phyloP scores from a whole-genome alignment of 1,140 invertebrate genomes.

The Plectus sambesii region DNA sequence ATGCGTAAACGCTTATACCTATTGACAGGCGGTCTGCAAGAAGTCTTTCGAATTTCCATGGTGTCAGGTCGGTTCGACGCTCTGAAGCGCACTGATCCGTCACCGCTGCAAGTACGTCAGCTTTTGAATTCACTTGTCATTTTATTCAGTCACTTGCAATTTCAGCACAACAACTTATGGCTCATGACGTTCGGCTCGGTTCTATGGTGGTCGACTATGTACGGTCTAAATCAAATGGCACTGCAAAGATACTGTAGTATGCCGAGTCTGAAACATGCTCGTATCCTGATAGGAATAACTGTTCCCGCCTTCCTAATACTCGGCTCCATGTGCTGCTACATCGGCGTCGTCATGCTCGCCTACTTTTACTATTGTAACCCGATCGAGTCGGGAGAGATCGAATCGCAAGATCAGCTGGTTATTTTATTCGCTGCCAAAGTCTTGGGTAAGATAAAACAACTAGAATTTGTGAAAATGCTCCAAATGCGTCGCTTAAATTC shows the following conservation, averaged over 20 bases:
- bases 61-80: too few relatives aligned
- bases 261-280: neutral
- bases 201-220: slow-evolving; percentile 46
- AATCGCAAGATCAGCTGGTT: slow-evolving; percentile 3
- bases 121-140: neutral
- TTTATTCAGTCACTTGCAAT: too few relatives aligned
- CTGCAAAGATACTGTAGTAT: slow-evolving; percentile 9
- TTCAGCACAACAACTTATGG: slow-evolving; percentile 9
- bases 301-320: slow-evolving; percentile 1
- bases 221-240: slow-evolving; percentile 8
- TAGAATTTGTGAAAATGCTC: too few relatives aligned
- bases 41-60: too few relatives aligned
- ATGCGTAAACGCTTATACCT: too few relatives aligned
- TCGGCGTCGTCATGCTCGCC: neutral
- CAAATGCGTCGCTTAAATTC: too few relatives aligned
- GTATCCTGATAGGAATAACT: neutral
- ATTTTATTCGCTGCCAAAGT: neutral
- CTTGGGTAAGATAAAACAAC: neutral
- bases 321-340: neutral
- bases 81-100: too few relatives aligned
- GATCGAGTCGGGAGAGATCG: slow-evolving; percentile 8
- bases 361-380: slow-evolving; percentile 9
- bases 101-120: slow-evolving; percentile 11
- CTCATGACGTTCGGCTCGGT: neutral
- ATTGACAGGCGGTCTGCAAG: too few relatives aligned